Base-by-base conservation (phyloP, 2,888 invertebrate species). In the Trichogramma evanescens region DNA sequence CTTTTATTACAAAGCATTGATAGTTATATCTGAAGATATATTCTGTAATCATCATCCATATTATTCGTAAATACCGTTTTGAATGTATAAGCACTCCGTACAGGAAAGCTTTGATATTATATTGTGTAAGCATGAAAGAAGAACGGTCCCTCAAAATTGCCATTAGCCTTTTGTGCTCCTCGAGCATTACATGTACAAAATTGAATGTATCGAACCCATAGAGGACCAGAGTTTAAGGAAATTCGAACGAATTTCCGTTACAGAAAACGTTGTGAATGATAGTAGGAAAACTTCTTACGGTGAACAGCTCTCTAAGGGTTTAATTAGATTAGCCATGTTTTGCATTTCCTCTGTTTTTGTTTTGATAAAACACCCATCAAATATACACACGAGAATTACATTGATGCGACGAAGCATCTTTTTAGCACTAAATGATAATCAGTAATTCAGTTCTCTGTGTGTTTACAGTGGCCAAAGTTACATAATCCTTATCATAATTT, bases 71-170 rank as follows among this genome's bases (percentile, higher is more conserved):
- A 51, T 26, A 26, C 26, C 26, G 26, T 26, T 26, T 26, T 2
- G 26, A 26, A 26, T 2, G 26, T 2, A 26, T 26, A 26, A 26
- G 26, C 26, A 26, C 26, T 26, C 26, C 26, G 3, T 26, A 51
- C 46, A 59, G 38, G 58, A 60, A 55, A 59, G 53, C 59, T 58
- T 59, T 62, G 61, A 57, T 62, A 58, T 55, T n/a, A 61, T 45
- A 54, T 54, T 53, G 45, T 2, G 62, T 62, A 64, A 64, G 64
- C 64, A 64, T 64, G 59, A 62, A 55, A 64, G 50, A 46, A 64
- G 59, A 56, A 9, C 54, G 57, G 55, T 51, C 57, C 56, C 54
- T 61, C 51, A 9, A 60, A 61, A 54, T 44, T 57, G 59, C 50
- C 5, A 42, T 50, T 55, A 10, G 13, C 58, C 48, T 56, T 45